Base-by-base conservation (phyloP, 2,888 invertebrate species). In the Sesia apiformis region DNA sequence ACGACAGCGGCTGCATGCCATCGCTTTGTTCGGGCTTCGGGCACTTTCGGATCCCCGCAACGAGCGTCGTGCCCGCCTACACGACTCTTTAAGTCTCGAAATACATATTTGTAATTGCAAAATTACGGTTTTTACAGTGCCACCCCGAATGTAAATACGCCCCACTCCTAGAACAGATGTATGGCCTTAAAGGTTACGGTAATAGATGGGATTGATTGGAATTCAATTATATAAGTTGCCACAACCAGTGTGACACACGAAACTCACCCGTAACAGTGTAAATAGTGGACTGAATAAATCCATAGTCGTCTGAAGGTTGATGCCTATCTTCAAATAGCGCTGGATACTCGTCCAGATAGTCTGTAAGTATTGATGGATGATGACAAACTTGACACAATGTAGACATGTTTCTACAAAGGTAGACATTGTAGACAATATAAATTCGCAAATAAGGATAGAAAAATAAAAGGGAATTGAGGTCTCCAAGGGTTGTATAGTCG, bases 231-330 rank as follows among this genome's bases (percentile, higher is more conserved):
- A 42, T 6, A 42, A 42, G 7, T 42, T 42, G 42, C 1, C 5
- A 42, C 2, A 42, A 42, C 5, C 42, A 42, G 5, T 42, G 42
- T 6, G 3, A 42, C 42, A 42, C 42, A 6, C 1, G 5, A 7
- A 5, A 58, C 64, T 66, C 4, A 90, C 90, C 90, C 0, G 89
- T 87, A 4, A 89, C 88, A 0, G 88, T 90, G 63, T 90, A 90
- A 7, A 90, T 86, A 1, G 90, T 90, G 38, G 87, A 87, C 64
- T 90, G 90, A 57, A 90, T 85, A 67, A 90, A 85, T 0, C 84
- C 83, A 51, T 83, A 86, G 63, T 87, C 86, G 53, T 86, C 86
- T 3, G 46, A 8, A 0, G 85, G 83, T 1, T 85, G 78, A 60
- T 77, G 84, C 0, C 85, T 55, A 61, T 84, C 87, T 39, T 84